These are phyloP conservation scores for Verasper variegatus DNA, from an alignment of 2,113 vertebrate genomes.

Conservation along the genomic window DNA sequence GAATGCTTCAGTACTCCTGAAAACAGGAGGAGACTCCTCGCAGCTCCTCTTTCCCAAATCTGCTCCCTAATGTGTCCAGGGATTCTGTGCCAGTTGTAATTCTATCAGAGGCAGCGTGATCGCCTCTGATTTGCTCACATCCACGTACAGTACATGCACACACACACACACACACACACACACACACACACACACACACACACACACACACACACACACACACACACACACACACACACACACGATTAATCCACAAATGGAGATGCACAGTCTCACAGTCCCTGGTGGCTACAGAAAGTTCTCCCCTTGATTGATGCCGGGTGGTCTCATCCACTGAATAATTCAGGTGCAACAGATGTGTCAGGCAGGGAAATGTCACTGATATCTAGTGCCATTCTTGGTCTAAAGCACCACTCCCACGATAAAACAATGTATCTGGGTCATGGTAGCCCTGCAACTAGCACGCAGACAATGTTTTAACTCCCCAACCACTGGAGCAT, in stretches of 20 bases:
- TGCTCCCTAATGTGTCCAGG: constrained; percentile 37
- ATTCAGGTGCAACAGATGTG: constrained; percentile 78
- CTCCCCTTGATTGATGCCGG: constrained; percentile 67
- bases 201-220: constrained; percentile 18
- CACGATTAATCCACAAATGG: constrained; percentile 50
- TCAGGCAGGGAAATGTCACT: constrained; percentile 71
- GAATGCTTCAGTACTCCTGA: constrained; percentile 41
- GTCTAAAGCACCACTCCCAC: constrained; percentile 64
- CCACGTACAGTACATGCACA: background rate
- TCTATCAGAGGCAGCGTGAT: constrained; percentile 30
- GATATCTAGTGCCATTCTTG: constrained; percentile 68
- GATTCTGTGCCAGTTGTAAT: constrained; percentile 34
- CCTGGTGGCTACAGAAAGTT: constrained; percentile 38
- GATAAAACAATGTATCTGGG: constrained; percentile 74
- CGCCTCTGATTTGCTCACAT: too few species aligned
- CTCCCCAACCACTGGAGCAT: constrained; percentile 55
- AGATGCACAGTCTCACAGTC: constrained; percentile 22
- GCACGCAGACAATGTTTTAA: constrained; percentile 61
- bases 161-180: constrained; percentile 2
- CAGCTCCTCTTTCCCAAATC: constrained; percentile 24
- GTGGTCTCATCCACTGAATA: constrained; percentile 76
- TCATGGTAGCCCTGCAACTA: constrained; percentile 67
- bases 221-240: constrained; percentile 8
- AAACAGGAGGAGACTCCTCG: constrained; percentile 29
- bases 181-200: constrained; percentile 13